Conservation (phyloP, 1,140 invertebrate species). For the Psilanteris sp. region DNA sequence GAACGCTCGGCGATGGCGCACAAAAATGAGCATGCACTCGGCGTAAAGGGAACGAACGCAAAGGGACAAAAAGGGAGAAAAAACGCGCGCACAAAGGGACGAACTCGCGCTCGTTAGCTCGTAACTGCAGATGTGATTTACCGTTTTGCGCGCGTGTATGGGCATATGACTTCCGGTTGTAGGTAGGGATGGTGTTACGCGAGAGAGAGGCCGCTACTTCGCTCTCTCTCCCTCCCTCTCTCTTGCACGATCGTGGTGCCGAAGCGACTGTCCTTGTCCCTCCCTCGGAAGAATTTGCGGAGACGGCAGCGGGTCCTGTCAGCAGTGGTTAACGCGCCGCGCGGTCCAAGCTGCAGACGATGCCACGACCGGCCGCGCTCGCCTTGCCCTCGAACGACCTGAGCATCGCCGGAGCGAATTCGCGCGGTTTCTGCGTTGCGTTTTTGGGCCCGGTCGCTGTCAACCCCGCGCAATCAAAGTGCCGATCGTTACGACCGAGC, state of each 20-base stretch:
- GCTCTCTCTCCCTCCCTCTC: constrained; percentile 54
- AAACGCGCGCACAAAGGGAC: constrained; percentile 32
- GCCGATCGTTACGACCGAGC: too few relatives aligned
- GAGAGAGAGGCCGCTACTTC: constrained; percentile 45
- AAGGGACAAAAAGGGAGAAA: too few relatives aligned
- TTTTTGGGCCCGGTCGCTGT: too few relatives aligned
- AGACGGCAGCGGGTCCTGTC: constrained; percentile 54
- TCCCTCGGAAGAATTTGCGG: constrained; percentile 33
- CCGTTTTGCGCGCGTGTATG: constrained; percentile 78
- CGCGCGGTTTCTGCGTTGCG: too few relatives aligned
- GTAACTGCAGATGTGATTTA: constrained; percentile 70
- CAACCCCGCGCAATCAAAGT: too few relatives aligned
- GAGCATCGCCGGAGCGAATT: constrained; percentile 70
- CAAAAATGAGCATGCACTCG: too few relatives aligned
- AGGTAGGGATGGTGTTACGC: constrained; percentile 39
- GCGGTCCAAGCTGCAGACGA: constrained; percentile 66
- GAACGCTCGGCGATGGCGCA: too few relatives aligned
- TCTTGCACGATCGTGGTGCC: constrained; percentile 40
- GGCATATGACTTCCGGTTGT: constrained; percentile 78
- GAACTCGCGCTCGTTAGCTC: constrained; percentile 51
- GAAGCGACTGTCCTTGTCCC: constrained; percentile 34
- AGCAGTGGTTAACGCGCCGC: constrained; percentile 67
- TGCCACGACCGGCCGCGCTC: constrained; percentile 71
- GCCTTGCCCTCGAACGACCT: constrained; percentile 67
- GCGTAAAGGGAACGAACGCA: too few relatives aligned